A percentile compares a stretch with the other conserved stretches of the same genome.
Conservation (phyloP, 2,113 vertebrate genomes). For the Pipa parva region DNA sequence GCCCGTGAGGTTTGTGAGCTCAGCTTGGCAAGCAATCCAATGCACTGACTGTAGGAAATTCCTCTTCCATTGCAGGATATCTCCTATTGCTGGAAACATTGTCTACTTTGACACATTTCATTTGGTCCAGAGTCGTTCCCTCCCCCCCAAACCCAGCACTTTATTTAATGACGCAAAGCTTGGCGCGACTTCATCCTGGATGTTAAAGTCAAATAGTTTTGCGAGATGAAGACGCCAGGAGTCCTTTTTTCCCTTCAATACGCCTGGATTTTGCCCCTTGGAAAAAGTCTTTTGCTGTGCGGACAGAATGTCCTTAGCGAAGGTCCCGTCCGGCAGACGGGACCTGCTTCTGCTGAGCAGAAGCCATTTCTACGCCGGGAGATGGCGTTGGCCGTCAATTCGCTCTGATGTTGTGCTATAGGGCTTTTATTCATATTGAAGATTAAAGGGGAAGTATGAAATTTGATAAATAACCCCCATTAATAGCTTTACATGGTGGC, state of each 20-base stretch:
- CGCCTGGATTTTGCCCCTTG: background rate
- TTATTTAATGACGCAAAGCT: slow-evolving; percentile 35
- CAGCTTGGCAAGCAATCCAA: slow-evolving; percentile 31
- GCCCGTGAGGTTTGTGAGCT: slow-evolving; percentile 18
- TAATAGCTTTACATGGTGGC: too few species aligned
- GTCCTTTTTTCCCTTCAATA: slow-evolving; percentile 23
- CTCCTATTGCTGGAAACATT: slow-evolving; percentile 36
- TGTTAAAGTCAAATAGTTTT: slow-evolving; percentile 27
- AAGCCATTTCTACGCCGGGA: too few species aligned
- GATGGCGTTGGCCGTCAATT: too few species aligned
- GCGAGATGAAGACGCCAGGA: slow-evolving; percentile 2
- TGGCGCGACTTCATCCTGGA: slow-evolving; percentile 8
- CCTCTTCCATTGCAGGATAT: slow-evolving; percentile 32
- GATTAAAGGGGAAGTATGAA: too few species aligned
- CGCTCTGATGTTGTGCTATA: too few species aligned
- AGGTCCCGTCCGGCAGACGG: too few species aligned
- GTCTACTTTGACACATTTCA: slow-evolving; percentile 37
- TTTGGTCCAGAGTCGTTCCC: slow-evolving; percentile 11
- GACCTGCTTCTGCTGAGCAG: too few species aligned
- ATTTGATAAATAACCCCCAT: too few species aligned
- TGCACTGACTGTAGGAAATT: slow-evolving; percentile 29
- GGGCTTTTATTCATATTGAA: too few species aligned
- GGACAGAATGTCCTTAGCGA: slow-evolving; percentile 14
- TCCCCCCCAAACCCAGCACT: too few species aligned
- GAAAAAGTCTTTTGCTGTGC: background rate